Base-by-base conservation (phyloP, 2,113 vertebrate genomes). In the Pelecanoides urinatrix region DNA sequence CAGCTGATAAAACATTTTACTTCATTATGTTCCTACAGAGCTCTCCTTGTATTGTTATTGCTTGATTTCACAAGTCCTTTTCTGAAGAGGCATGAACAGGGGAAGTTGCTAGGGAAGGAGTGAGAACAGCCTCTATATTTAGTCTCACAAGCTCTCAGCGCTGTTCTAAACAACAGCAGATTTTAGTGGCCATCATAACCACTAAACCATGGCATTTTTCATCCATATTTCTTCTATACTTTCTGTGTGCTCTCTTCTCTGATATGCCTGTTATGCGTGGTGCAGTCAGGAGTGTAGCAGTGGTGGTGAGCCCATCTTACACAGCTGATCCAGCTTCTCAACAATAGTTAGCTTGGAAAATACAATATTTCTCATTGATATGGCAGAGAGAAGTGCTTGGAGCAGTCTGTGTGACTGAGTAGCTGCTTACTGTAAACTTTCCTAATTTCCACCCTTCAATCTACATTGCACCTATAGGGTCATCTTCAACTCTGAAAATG, bases 71-170 rank as follows among this genome's bases (percentile, higher is more conserved):
- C 52, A 87, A 91, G 42, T 77, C 30, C 49, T 86, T 84, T 84
- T 55, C 63, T 84, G 65, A 92, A 89, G 61, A 79, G 25, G 15
- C 62, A 50, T 42, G 49, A 82, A 29, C 30, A 68, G 23, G 40
- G 16, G 66, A 75, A 93, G 93, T 90, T 94, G 73, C 86, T 95
- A 92, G 62, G 66, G 84, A 93, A 95, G 44, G 27, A 85, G 52
- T 47, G 66, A 88, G 49, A 89, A 59, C 19, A 81, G 52, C 4
- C 40, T 84, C 86, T 93, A 88, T 92, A 92, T 90, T 91, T 95
- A 96, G 89, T 30, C 63, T 84, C 61, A 38, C 13, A 77, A 4
- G 91, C 26, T 84, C 55, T 74, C 38, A 81, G 65, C 3, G 2
- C 42, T 17, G 6, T 50, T 94, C 22, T 30, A n/a, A 90, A 80